phyloP scores from a whole-genome alignment of 1,140 invertebrate genomes.

The Cherax destructor region DNA sequence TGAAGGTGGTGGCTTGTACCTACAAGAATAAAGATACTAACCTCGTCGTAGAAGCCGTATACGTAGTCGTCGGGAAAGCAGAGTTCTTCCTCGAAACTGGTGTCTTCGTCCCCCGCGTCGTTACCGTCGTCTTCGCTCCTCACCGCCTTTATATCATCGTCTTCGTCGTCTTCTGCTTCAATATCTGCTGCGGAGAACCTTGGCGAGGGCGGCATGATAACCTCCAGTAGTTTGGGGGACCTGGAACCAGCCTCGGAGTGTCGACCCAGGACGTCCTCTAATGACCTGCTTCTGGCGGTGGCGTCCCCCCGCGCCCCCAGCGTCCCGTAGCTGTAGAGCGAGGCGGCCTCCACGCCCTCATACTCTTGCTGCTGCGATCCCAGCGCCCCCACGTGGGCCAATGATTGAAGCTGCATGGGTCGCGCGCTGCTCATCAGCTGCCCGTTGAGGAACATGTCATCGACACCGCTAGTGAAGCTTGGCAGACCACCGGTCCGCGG shows the following conservation, averaged over 20 bases:
- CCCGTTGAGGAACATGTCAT: conserved; percentile 59
- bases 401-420: conserved; percentile 17
- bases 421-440: conserved; percentile 42
- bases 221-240: conserved; percentile 38
- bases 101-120: conserved; percentile 58
- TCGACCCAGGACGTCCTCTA: conserved; percentile 46
- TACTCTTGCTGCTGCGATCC: conserved; percentile 40
- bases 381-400: conserved; percentile 14
- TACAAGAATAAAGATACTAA: not conserved
- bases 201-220: conserved; percentile 34
- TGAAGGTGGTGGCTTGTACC: not conserved
- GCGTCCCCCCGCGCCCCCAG: conserved; percentile 29
- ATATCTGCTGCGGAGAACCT: conserved; percentile 44
- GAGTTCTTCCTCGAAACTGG: conserved; percentile 49
- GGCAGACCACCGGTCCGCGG: conserved; percentile 26
- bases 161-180: conserved; percentile 50
- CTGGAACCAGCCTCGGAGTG: conserved; percentile 14
- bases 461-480: conserved; percentile 16
- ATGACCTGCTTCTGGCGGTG: conserved; percentile 34
- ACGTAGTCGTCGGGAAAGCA: conserved; percentile 42
- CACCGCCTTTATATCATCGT: conserved; percentile 28
- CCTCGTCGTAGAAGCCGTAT: conserved; percentile 54
- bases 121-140: conserved; percentile 55
- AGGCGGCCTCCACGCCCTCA: conserved; percentile 30
- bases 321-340: conserved; percentile 32